Evolutionary conservation across 1,140 invertebrate genomes (phyloP).

Genomic region (Hylaeus anthracinus): DNA sequence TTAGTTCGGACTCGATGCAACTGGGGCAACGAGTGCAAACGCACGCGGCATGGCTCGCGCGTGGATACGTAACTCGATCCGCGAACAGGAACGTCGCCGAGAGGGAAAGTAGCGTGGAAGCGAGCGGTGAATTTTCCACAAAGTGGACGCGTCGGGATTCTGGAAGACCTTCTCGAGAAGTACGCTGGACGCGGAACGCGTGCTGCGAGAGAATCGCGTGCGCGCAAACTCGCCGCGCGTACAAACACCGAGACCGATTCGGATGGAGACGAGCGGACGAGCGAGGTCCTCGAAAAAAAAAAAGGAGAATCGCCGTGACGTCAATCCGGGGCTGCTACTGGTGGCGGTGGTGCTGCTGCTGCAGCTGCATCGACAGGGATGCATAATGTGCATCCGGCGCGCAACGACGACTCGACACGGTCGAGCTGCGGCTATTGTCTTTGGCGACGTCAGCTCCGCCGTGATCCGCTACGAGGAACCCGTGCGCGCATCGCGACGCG

Average conservation of each 20-base stretch:
- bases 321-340: slow-evolving; percentile 26
- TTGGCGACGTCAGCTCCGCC: not conserved
- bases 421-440: slow-evolving; percentile 25
- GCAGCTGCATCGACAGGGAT: slow-evolving; percentile 25
- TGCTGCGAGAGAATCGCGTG: too few species aligned
- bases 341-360: too few species aligned
- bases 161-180: not conserved
- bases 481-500: not conserved
- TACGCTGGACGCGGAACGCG: slow-evolving; percentile 32
- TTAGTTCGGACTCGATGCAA: not conserved
- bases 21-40: not conserved
- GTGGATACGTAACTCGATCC: slow-evolving; percentile 7
- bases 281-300: slow-evolving; percentile 16
- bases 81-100: not conserved
- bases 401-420: slow-evolving; percentile 11
- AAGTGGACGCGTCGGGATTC: not conserved
- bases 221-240: too few species aligned
- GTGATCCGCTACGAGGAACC: not conserved
- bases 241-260: not conserved
- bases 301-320: slow-evolving; percentile 42
- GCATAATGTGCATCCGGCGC: slow-evolving; percentile 44
- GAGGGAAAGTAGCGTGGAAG: slow-evolving; percentile 33
- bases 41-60: not conserved
- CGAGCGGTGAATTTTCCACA: slow-evolving; percentile 21
- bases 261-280: not conserved